Evolutionary conservation across 2,113 vertebrate species (phyloP).

Genomic region (Solea senegalensis): DNA sequence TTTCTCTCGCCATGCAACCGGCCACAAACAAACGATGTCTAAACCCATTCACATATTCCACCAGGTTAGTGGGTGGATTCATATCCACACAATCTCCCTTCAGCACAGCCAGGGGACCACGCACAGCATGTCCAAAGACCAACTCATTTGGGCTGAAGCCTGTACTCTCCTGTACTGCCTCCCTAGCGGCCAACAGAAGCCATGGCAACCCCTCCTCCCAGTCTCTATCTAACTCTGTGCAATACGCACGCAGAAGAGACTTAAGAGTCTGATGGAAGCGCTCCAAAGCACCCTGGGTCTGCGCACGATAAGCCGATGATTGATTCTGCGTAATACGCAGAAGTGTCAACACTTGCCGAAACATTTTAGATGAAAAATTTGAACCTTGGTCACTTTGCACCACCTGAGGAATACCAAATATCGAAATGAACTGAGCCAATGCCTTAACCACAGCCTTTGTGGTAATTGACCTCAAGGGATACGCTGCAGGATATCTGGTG

Average conservation of each 20-base stretch:
- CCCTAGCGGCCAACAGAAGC: neutral
- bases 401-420: neutral
- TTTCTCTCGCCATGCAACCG: neutral
- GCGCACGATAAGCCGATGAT: neutral
- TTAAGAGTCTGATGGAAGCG: neutral
- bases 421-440: neutral
- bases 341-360: neutral
- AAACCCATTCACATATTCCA: neutral
- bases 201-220: neutral
- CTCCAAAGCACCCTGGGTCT: neutral
- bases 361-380: neutral
- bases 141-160: neutral
- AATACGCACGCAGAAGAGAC: neutral
- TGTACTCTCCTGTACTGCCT: neutral
- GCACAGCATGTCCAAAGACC: neutral
- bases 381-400: neutral
- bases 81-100: too few species aligned
- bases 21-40: neutral
- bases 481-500: neutral
- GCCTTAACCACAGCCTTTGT: neutral
- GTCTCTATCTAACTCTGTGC: neutral
- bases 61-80: too few species aligned
- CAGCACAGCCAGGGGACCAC: neutral
- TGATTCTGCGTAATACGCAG: neutral
- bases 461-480: neutral